phyloP scores from a whole-genome alignment of 1,140 invertebrate genomes.

The Lepidurus couesii region DNA sequence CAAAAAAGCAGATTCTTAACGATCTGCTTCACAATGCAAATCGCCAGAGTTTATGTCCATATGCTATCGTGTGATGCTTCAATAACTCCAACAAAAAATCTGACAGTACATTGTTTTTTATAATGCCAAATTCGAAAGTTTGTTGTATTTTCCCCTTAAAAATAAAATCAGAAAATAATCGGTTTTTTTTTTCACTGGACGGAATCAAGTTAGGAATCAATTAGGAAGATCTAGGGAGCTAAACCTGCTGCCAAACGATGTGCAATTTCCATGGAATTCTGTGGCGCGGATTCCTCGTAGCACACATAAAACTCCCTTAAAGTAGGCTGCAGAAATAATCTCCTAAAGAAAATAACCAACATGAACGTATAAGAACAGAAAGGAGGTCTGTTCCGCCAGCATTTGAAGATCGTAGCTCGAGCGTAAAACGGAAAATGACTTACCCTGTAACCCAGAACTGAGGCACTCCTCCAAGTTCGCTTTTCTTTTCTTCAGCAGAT shows the following conservation, averaged over 20 bases:
- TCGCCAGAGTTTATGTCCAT: constrained; percentile 8
- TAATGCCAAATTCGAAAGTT: neutral
- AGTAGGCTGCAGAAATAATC: neutral
- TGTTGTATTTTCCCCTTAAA: too few relatives aligned
- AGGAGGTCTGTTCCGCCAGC: neutral
- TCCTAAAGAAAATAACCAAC: neutral
- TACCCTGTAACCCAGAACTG: constrained; percentile 15
- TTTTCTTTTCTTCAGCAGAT: neutral
- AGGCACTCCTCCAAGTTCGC: neutral
- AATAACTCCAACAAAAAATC: neutral
- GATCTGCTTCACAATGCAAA: neutral
- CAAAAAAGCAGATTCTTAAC: too few relatives aligned
- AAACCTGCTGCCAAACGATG: neutral
- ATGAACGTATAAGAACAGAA: neutral
- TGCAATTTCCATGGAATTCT: neutral
- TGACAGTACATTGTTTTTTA: constrained; percentile 7
- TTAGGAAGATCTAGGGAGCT: neutral
- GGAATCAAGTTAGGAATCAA: neutral
- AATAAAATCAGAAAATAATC: too few relatives aligned
- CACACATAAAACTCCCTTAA: neutral
- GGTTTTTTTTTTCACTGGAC: neutral
- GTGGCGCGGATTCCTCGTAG: neutral
- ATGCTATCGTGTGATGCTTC: neutral
- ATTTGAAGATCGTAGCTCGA: neutral
- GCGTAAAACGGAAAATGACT: neutral